Conservation (phyloP, 2,888 invertebrate genomes). For the Plutella xylostella region DNA sequence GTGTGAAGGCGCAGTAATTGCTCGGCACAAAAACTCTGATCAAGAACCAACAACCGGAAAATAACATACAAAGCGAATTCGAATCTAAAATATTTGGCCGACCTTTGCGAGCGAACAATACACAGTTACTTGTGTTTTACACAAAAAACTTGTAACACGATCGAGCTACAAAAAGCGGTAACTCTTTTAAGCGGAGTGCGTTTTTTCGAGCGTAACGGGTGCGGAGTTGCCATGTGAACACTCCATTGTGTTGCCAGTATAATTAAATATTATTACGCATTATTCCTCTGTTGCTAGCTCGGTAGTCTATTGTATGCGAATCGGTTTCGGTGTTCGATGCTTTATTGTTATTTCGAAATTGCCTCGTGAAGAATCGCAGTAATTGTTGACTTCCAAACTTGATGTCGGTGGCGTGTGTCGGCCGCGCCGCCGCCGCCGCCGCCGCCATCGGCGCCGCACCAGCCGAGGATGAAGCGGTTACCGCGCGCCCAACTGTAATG, state of each 20-base stretch:
- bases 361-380: not conserved
- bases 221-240: slow-evolving; percentile 25
- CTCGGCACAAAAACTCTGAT: too few species aligned
- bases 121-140: not conserved
- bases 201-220: slow-evolving; percentile 22
- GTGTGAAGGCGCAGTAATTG: too few species aligned
- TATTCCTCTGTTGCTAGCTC: not conserved
- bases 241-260: slow-evolving; percentile 22
- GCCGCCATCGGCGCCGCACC: too few species aligned
- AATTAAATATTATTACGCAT: slow-evolving; percentile 30
- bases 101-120: too few species aligned
- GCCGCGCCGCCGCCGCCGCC: too few species aligned
- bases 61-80: too few species aligned
- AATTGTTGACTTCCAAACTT: not conserved
- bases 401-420: too few species aligned
- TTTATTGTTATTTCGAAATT: not conserved
- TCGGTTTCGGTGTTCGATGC: not conserved
- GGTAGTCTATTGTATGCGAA: slow-evolving; percentile 1
- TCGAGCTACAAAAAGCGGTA: not conserved
- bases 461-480: too few species aligned
- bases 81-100: too few species aligned
- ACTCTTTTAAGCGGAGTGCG: slow-evolving; percentile 9
- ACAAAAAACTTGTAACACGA: not conserved
- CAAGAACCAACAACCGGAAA: too few species aligned
- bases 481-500: too few species aligned